A percentile compares a stretch with the other conserved stretches of the same genome.
Conservation (phyloP, 2,113 vertebrate genomes). For the Pipra filicauda region DNA sequence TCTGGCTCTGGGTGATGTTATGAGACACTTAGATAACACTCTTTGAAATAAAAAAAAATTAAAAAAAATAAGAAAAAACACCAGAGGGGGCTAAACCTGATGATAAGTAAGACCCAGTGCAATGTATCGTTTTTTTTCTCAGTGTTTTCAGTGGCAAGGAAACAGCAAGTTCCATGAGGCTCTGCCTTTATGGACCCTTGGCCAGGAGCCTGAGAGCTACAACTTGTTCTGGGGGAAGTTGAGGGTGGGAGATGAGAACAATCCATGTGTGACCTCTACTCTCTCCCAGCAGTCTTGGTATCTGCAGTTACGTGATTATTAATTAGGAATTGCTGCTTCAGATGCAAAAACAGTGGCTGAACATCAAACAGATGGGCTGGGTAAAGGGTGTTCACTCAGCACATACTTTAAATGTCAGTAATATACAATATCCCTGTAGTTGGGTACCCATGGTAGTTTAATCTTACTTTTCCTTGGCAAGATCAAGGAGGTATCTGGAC, state of each 20-base stretch:
- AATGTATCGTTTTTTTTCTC: not conserved
- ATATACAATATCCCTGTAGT: not conserved
- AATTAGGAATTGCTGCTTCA: not conserved
- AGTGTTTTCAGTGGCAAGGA: not conserved
- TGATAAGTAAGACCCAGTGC: not conserved
- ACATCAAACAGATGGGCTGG: not conserved
- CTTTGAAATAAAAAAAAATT: not conserved
- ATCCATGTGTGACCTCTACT: not conserved
- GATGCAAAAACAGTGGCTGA: not conserved
- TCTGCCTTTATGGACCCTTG: not conserved
- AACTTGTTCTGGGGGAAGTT: not conserved
- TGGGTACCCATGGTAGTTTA: not conserved
- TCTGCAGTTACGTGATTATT: not conserved
- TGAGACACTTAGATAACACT: not conserved
- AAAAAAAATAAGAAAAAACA: not conserved
- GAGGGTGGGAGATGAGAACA: not conserved
- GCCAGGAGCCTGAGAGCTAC: not conserved
- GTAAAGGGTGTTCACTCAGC: not conserved
- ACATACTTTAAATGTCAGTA: not conserved
- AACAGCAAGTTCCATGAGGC: not conserved
- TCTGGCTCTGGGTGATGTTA: not conserved
- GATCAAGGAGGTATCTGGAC: not conserved
- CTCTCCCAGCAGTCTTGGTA: not conserved
- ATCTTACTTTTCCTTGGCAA: not conserved
- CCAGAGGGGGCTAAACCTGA: not conserved